Evolutionary conservation across 2,113 vertebrate species (phyloP).

Genomic region (Blennius ocellaris): DNA sequence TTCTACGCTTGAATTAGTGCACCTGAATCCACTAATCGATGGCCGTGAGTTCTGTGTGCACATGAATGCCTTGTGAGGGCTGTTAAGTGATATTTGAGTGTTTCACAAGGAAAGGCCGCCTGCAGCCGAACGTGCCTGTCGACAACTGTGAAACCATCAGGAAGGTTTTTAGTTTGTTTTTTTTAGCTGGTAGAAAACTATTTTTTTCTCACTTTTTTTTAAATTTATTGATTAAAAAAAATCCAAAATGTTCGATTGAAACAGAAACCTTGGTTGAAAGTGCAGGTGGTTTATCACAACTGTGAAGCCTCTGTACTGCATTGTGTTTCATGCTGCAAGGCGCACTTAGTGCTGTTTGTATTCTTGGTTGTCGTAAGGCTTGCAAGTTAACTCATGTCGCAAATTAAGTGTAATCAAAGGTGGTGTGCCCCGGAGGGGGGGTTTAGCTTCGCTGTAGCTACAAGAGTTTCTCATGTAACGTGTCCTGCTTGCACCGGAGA

Average conservation of each 20-base stretch:
- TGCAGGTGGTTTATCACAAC: background rate
- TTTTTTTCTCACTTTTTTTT: no score
- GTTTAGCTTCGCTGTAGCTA: background rate
- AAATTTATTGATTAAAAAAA: constrained; percentile 9
- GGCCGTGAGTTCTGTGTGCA: constrained; percentile 50
- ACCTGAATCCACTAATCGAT: constrained; percentile 78
- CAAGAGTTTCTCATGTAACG: background rate
- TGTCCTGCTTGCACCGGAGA: background rate
- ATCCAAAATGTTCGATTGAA: background rate
- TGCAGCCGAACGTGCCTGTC: background rate
- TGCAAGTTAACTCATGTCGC: background rate
- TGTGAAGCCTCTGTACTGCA: no score
- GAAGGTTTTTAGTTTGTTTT: no score
- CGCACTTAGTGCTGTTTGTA: background rate
- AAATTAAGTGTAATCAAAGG: background rate
- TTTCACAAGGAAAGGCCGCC: constrained; percentile 29
- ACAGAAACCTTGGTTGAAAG: background rate
- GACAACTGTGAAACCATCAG: constrained; percentile 24
- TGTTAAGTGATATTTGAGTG: constrained; percentile 69
- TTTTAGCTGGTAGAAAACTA: background rate
- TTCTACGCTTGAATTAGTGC: constrained; percentile 76
- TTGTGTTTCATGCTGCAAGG: no score
- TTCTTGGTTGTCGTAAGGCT: background rate
- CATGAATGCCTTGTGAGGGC: constrained; percentile 59
- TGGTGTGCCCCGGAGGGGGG: background rate